Percentiles rank a stretch among this genome's conserved stretches.
Conservation (phyloP, 2,113 vertebrate species). For the Cyanoliseus patagonus region DNA sequence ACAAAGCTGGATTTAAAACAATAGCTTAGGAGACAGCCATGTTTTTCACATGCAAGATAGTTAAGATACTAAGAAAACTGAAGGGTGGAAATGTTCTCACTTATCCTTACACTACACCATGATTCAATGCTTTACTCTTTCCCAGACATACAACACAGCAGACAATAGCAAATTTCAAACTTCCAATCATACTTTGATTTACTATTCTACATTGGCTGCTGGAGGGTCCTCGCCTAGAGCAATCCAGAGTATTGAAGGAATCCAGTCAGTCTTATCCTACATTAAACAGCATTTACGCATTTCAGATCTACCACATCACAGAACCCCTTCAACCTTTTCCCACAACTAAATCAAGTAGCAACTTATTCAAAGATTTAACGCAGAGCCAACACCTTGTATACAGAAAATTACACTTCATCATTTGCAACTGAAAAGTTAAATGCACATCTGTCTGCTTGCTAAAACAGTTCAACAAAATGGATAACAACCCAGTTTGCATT, state of each 20-base stretch:
- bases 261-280: not conserved
- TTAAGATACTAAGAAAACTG: not conserved
- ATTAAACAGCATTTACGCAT: not conserved
- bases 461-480: not conserved
- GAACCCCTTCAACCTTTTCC: not conserved
- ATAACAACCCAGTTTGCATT: not conserved
- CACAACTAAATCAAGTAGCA: not conserved
- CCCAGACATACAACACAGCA: not conserved
- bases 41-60: not conserved
- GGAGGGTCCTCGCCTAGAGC: not conserved
- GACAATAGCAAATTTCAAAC: not conserved
- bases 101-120: not conserved
- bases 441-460: not conserved
- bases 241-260: not conserved
- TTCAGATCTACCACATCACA: not conserved
- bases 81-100: not conserved
- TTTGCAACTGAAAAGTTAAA: not conserved
- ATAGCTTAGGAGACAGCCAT: not conserved
- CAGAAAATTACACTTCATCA: not conserved
- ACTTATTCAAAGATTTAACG: not conserved
- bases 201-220: not conserved
- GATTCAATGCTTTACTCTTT: not conserved
- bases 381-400: not conserved
- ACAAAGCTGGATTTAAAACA: not conserved
- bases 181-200: not conserved